Evolutionary conservation across 2,888 invertebrate species (phyloP).

Genomic region (Marasmarcha lunaedactyla): DNA sequence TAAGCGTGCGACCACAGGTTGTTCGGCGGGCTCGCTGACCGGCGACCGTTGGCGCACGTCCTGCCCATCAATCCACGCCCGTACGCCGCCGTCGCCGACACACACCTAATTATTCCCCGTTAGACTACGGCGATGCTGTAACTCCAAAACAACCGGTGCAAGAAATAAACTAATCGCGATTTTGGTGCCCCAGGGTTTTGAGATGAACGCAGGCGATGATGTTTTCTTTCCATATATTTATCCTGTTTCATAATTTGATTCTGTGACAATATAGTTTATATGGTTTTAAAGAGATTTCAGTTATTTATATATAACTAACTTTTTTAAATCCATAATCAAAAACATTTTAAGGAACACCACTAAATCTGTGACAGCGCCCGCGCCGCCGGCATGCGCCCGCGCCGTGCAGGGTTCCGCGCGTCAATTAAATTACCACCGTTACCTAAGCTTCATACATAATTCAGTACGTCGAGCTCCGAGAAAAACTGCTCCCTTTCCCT

Average conservation of each 20-base stretch:
- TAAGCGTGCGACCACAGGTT: too few species aligned
- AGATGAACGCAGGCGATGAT: too few species aligned
- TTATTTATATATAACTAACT: too few species aligned
- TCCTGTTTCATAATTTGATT: too few species aligned
- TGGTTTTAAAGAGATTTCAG: too few species aligned
- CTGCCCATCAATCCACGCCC: slow-evolving; percentile 32
- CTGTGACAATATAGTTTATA: too few species aligned
- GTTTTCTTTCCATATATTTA: too few species aligned
- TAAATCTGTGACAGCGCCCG: too few species aligned
- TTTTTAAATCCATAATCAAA: too few species aligned
- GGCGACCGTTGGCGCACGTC: slow-evolving; percentile 8
- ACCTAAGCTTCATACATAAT: slow-evolving; percentile 18
- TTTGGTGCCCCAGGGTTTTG: too few species aligned
- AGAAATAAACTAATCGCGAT: slow-evolving; percentile 1
- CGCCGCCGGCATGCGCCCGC: not conserved
- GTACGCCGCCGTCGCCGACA: slow-evolving; percentile 32
- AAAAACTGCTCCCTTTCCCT: slow-evolving; percentile 1
- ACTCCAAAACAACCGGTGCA: slow-evolving; percentile 13
- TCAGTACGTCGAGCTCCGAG: slow-evolving; percentile 3
- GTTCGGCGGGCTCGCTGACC: too few species aligned
- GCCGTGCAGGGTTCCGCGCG: slow-evolving; percentile 16
- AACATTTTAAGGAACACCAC: too few species aligned
- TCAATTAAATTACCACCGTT: slow-evolving; percentile 28
- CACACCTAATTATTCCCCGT: slow-evolving; percentile 48
- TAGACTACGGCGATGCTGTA: slow-evolving; percentile 26